These are phyloP conservation scores for Ailurus styani DNA, from an alignment of 2,113 vertebrate genomes.

Conservation along the genomic window DNA sequence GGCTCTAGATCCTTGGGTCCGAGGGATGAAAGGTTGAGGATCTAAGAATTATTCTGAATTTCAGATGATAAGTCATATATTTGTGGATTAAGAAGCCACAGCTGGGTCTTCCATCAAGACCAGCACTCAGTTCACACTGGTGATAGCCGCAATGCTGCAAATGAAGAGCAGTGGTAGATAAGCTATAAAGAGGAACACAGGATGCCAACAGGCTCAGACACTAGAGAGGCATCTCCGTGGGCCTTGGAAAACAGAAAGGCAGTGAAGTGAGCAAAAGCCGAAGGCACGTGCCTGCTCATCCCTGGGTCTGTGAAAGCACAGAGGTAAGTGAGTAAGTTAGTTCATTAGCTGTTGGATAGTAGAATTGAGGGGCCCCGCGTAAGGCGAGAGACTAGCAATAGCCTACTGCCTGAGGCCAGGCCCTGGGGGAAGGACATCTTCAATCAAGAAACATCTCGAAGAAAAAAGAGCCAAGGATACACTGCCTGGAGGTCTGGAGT, in stretches of 20 bases:
- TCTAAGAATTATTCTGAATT: not conserved
- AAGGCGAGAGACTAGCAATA: not conserved
- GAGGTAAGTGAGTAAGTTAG: not conserved
- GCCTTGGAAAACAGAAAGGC: not conserved
- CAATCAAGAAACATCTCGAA: not conserved
- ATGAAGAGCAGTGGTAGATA: not conserved
- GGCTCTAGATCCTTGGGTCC: not conserved
- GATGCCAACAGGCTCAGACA: not conserved
- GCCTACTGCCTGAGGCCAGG: not conserved
- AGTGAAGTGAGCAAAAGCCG: not conserved
- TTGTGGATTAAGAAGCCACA: not conserved
- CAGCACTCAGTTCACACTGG: not conserved
- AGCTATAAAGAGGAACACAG: not conserved
- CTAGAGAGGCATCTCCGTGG: not conserved
- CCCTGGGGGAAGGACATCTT: not conserved
- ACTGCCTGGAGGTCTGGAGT: not conserved
- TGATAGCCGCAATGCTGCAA: not conserved
- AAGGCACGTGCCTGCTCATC: not conserved
- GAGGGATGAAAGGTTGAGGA: not conserved
- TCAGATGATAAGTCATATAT: not conserved
- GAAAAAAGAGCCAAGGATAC: not conserved
- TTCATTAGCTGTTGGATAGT: not conserved
- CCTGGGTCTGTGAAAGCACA: not conserved
- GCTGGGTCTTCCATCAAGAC: not conserved
- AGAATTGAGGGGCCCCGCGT: not conserved